Evolutionary conservation across 2,888 invertebrate genomes (phyloP), one percentile per base, ranked within the genome.

Genomic region (Ochropleura plecta): DNA sequence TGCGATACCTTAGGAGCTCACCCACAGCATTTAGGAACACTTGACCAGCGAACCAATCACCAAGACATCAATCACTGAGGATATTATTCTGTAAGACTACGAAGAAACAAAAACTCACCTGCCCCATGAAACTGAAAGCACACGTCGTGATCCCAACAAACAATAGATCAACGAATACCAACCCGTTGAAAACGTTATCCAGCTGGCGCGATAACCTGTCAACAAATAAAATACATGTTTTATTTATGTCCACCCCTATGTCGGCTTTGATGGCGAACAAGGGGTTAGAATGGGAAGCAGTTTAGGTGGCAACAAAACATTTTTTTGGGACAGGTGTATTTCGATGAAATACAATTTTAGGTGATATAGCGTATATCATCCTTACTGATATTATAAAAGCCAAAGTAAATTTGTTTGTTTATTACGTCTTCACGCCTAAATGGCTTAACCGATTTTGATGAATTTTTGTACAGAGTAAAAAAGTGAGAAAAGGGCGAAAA

Each of bases 161-260:
- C 30, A 93, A 71, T 60, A 94, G 73, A 82, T 93, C 89, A 16
- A 92, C 75, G 78, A 94, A 94, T 65, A 94, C 85, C 75, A 94
- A 86, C 80, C 79, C 82, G 76, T 92, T 94, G 80, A 93, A 95
- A 48, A 91, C 87, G 44, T 86, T 79, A 79, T 94, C 91, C 65
- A 94, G 73, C 76, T 88, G 79, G 16, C 81, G 70, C 16, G 92
- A 86, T 73, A 94, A 79, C 57, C 95, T 95, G 88, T 73, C 88
- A 92, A 82, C 75, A 85, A 70, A 77, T 76, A 70, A 74, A 75
- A 76, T 77, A 74, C 72, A 76, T 67, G 65, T 85, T 85, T 85
- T 82, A 82, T 86, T 86, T 84, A 78, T 78, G 70, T 69, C 64
- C 67, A 73, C 85, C 73, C 71, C 63, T 71, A 81, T 72, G 66